Evolutionary conservation across 2,113 vertebrate species (phyloP), one percentile per base, ranked within the genome.

Genomic region (Amphiprion percula): DNA sequence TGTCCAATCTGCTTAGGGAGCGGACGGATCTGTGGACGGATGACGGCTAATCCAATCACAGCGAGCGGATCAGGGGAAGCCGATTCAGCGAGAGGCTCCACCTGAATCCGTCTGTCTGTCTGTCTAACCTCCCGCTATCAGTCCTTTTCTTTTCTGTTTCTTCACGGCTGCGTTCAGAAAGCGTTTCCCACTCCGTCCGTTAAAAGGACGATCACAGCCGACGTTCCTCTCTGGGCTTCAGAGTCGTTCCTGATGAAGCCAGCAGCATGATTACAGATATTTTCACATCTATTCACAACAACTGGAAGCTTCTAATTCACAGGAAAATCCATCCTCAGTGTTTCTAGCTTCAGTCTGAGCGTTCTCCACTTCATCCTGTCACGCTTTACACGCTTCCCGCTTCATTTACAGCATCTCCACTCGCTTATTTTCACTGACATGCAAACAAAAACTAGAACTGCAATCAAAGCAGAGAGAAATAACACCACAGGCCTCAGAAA

Each of bases 1-100:
- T 75, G 81, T 93, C 87, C 84, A 85, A 94, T 94, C 91, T 81
- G 87, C 91, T 94, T 91, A 92, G 69, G 56, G 86, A 83, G 85
- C 19, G 54, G 70, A 53, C 77, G 64, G 83, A 84, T 88, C 79
- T 69, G 77, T 61, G 90, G 85, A 91, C 68, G 44, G 87, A 89
- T 89, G 82, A 88, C 41, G 80, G 49, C 54, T 92, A 92, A 92
- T 92, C 91, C 91, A 90, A 91, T 90, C 91, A 86, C 56, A 30
- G 74, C 14, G 82, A 82, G 85, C 67, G 68, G 87, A 89, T 91
- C 85, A 87, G 82, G 70, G 77, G 87, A 77, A 87, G 83, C 81
- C 50, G 66, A 88, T 86, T 85, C 80, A 33, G 4, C 1, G 74
- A 44, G 23, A 11, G n/a, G 69, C 68, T 19, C 0, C 1, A 74